A percentile compares a stretch with the other conserved stretches of the same genome.
phyloP scores from a whole-genome alignment of 1,140 invertebrate genomes.

The Stegodyphus dumicola region DNA sequence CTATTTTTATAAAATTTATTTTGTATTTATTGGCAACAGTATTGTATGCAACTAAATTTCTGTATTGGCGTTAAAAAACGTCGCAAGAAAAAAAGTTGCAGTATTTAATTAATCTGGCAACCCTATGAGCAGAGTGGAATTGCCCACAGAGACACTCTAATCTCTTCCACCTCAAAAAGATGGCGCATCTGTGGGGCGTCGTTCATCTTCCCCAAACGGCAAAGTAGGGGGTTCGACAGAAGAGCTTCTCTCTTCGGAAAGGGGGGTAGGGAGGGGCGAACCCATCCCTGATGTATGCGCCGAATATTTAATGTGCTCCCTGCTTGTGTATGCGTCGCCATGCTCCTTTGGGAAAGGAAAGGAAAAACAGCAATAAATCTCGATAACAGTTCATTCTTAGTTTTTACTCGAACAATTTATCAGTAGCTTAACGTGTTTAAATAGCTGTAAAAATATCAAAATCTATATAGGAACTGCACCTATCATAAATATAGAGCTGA shows the following conservation, averaged over 20 bases:
- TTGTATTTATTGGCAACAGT: too few relatives aligned
- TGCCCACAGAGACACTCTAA: conserved; percentile 32
- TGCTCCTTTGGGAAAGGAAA: conserved; percentile 4
- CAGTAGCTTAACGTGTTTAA: conserved; percentile 46
- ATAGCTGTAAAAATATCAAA: conserved; percentile 42
- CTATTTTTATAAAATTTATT: too few relatives aligned
- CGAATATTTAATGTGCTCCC: conserved; percentile 56
- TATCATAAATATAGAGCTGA: too few relatives aligned
- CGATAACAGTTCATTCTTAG: conserved; percentile 32
- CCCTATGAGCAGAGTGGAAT: conserved; percentile 29
- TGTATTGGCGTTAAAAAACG: too few relatives aligned
- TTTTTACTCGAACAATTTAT: conserved; percentile 29
- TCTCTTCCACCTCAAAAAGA: conserved; percentile 55
- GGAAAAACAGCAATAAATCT: conserved; percentile 45
- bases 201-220: conserved; percentile 25
- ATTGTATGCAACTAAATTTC: too few relatives aligned
- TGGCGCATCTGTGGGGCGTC: conserved; percentile 34
- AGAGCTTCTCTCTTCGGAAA: background rate
- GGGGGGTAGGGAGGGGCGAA: background rate
- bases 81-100: background rate
- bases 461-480: too few relatives aligned
- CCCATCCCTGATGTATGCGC: conserved; percentile 52
- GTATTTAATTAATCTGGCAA: conserved; percentile 36
- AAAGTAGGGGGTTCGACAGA: background rate
- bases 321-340: conserved; percentile 51